Base-by-base conservation (phyloP, 2,113 vertebrate genomes). In the Xyliphius kryptos region DNA sequence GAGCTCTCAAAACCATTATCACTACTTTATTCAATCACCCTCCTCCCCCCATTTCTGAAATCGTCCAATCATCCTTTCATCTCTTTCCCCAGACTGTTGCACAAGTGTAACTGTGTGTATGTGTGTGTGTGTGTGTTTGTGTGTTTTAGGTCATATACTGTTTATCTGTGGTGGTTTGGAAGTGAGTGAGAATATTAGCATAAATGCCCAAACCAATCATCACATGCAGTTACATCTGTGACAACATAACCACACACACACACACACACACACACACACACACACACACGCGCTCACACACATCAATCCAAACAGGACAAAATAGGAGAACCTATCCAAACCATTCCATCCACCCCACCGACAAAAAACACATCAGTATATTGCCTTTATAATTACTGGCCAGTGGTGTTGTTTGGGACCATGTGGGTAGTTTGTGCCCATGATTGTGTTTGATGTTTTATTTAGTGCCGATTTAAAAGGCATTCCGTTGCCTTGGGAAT, bases 381-480 rank as follows among this genome's bases (percentile, higher is more conserved):
- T 32, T 32, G 26, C 21, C 48, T 51, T 26, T 40, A 62, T 56
- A 26, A 46, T 62, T 51, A 69, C 43, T 66, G 62, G 66, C 66
- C 67, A 52, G 16, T 56, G 61, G 26, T n/a, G 48, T 41, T 58
- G 56, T 58, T 51, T 58, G 21, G 26, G 21, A 57, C 36, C 5
- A 6, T 50, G 43, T 65, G 47, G 59, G 55, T 64, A 50, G 55
- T 59, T 58, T 65, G 49, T 64, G 59, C 43, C 6, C 14, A 15
- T 46, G 43, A n/a, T 53, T 13, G 20, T 67, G 54, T 53, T 40
- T 60, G 37, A 68, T 72, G 61, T 66, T 66, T 69, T 61, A 69
- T 73, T 66, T 57, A 73, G 63, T 13, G 36, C n/a, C n/a, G 62
- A 66, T 73, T 52, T 69, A 73, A 62, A 69, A 56, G 69, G 47